These are phyloP conservation scores for Tapirus terrestris DNA, from an alignment of 2,113 vertebrate genomes.

Conservation along the genomic window DNA sequence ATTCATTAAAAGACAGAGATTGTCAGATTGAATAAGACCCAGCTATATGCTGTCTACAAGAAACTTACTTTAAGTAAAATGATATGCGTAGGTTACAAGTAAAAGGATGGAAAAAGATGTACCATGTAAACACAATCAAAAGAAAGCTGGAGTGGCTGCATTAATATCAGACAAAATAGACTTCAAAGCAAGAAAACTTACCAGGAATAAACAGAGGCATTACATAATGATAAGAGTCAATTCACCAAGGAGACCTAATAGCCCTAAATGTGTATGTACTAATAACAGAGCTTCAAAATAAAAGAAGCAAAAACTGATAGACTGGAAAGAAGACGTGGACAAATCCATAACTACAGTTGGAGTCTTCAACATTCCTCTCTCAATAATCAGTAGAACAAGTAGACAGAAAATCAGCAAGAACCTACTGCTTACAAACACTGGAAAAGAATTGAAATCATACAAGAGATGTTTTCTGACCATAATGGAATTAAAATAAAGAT, in stretches of 20 bases:
- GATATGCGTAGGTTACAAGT: background rate
- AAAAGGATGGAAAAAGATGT: background rate
- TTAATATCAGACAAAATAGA: background rate
- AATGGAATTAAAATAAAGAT: background rate
- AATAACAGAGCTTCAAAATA: background rate
- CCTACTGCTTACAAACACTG: background rate
- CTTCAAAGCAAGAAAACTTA: background rate
- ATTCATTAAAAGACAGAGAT: slow-evolving; percentile 1
- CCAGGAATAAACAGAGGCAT: background rate
- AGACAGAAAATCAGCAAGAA: background rate
- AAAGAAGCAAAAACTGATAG: background rate
- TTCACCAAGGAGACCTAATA: background rate
- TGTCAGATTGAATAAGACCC: background rate
- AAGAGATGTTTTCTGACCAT: background rate
- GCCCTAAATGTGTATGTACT: background rate
- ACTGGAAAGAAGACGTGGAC: background rate
- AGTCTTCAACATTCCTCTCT: background rate
- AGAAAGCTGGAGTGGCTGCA: background rate
- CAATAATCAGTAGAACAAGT: background rate
- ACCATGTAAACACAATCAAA: background rate
- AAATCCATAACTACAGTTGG: background rate
- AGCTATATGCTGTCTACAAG: background rate
- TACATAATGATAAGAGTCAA: background rate
- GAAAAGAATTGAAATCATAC: background rate
- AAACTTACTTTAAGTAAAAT: slow-evolving; percentile 12